Percentiles rank a stretch among this genome's conserved stretches.
Conservation (phyloP, 2,888 invertebrate species). For the Stegophylla sp. region DNA sequence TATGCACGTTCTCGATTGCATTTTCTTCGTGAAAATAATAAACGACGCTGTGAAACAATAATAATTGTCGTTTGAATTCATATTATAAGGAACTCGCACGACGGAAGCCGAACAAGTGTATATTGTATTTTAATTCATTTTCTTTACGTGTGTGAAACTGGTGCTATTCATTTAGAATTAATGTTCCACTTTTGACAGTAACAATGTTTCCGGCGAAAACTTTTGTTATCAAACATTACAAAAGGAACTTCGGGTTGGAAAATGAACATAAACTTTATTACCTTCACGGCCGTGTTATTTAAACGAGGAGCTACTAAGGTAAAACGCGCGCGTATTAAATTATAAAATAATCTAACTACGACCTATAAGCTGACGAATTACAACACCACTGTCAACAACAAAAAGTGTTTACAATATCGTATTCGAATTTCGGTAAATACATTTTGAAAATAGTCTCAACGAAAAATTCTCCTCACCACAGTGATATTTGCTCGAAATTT, state of each 20-base stretch:
- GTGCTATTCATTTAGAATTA: neutral
- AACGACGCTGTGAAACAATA: too few species aligned
- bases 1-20: neutral
- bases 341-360: neutral
- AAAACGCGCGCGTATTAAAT: neutral
- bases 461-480: slow-evolving; percentile 9
- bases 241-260: neutral
- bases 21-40: too few species aligned
- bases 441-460: neutral
- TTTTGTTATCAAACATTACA: slow-evolving; percentile 24
- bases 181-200: neutral
- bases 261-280: slow-evolving; percentile 28
- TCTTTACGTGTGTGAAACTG: neutral
- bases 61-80: too few species aligned
- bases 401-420: slow-evolving; percentile 2
- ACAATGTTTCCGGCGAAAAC: slow-evolving; percentile 11
- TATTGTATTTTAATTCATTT: neutral
- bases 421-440: slow-evolving; percentile 19
- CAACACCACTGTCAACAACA: slow-evolving; percentile 25
- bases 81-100: neutral
- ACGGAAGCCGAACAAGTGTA: neutral
- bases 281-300: neutral
- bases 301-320: slow-evolving; percentile 2
- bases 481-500: neutral
- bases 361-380: neutral